A percentile compares a stretch with the other conserved stretches of the same genome.
These are phyloP conservation scores for Hestina assimilis DNA, from an alignment of 1,140 invertebrate genomes.

Conservation along the genomic window DNA sequence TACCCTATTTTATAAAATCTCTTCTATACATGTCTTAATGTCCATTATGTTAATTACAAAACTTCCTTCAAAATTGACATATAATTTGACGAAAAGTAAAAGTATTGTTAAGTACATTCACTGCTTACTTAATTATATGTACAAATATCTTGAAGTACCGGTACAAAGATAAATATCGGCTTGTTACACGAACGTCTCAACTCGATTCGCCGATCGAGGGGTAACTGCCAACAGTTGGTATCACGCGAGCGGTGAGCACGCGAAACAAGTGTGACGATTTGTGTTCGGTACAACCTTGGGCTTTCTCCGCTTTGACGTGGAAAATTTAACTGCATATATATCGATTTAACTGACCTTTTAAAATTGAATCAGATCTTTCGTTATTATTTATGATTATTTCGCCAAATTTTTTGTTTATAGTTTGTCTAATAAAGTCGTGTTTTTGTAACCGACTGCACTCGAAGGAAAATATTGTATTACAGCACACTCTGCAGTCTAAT, in stretches of 20 bases:
- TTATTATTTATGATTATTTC: no score
- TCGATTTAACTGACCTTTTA: constrained; percentile 14
- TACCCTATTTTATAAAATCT: no score
- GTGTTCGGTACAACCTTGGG: constrained; percentile 17
- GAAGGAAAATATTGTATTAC: no score
- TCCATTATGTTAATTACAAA: no score
- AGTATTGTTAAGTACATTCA: background rate
- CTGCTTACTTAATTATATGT: background rate
- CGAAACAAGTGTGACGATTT: constrained; percentile 18
- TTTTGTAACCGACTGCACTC: no score
- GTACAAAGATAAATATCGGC: constrained; percentile 7
- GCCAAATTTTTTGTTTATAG: no score
- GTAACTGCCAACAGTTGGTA: constrained; percentile 3
- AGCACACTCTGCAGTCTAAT: no score
- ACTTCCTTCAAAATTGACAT: background rate
- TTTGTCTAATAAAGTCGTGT: no score
- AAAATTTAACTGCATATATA: constrained; percentile 6
- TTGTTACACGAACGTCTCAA: constrained; percentile 3
- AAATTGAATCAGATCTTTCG: no score
- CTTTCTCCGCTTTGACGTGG: constrained; percentile 15
- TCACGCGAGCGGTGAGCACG: constrained; percentile 18
- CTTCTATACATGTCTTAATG: no score
- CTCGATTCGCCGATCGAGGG: constrained; percentile 6
- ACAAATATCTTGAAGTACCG: background rate
- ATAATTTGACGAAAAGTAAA: no score